Conservation (phyloP, 2,113 vertebrate genomes). For the Picathartes gymnocephalus region DNA sequence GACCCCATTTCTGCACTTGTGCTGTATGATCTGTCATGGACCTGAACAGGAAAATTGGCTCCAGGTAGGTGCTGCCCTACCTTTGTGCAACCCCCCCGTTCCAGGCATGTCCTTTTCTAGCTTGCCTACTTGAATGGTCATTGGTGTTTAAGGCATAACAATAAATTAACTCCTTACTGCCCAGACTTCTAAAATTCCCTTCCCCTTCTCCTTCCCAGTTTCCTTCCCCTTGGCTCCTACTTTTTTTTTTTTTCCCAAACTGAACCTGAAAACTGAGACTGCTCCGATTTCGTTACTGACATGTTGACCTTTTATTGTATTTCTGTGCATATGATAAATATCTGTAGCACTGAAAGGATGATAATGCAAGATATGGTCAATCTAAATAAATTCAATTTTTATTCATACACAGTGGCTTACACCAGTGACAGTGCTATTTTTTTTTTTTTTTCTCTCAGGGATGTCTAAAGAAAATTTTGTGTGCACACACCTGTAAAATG, state of each 20-base stretch:
- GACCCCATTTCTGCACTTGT: background rate
- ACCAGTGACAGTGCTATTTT: background rate
- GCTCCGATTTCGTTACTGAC: background rate
- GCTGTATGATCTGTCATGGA: background rate
- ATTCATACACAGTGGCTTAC: background rate
- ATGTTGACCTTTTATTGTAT: background rate
- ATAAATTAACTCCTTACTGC: background rate
- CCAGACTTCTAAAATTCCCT: background rate
- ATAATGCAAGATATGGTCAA: background rate
- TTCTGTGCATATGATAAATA: background rate
- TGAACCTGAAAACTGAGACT: background rate
- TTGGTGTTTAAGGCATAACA: accelerated
- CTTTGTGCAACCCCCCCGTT: background rate
- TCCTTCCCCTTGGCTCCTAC: too few species aligned
- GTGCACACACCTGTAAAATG: background rate
- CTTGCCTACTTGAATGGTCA: background rate
- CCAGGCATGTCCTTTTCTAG: background rate
- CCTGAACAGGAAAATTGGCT: background rate
- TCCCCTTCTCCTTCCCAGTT: too few species aligned
- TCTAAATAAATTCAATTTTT: background rate
- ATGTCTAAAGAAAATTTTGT: background rate
- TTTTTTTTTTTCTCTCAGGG: background rate
- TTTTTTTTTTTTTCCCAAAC: accelerated
- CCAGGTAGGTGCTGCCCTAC: background rate
- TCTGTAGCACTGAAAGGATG: background rate